Conservation (phyloP, 2,888 invertebrate genomes). For the Limnephilus rhombicus region DNA sequence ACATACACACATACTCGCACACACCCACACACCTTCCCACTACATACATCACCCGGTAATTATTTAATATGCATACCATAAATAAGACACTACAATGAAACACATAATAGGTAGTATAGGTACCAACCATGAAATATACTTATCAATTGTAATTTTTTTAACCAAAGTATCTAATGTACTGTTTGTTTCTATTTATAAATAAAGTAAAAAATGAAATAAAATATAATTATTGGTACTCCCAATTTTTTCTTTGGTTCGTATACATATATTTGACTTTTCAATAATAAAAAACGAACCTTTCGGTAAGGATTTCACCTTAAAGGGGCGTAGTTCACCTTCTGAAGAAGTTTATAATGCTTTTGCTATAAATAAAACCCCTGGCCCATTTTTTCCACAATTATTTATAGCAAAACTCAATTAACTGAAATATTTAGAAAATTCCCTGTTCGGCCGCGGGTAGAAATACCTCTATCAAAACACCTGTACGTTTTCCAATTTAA, state of each 20-base stretch:
- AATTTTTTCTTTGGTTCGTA: not conserved
- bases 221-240: not conserved
- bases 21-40: too few species aligned
- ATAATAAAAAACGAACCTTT: not conserved
- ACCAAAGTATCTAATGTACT: too few species aligned
- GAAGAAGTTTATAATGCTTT: not conserved
- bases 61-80: too few species aligned
- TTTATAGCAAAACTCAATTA: conserved; percentile 45
- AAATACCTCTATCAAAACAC: conserved; percentile 46
- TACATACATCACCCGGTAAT: too few species aligned
- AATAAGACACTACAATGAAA: too few species aligned
- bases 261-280: not conserved
- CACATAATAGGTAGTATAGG: too few species aligned
- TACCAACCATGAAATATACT: too few species aligned
- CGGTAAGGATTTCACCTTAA: not conserved
- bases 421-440: conserved; percentile 39
- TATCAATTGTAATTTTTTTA: too few species aligned
- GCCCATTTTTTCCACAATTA: conserved; percentile 16
- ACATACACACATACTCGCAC: too few species aligned
- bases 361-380: not conserved
- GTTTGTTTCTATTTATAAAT: too few species aligned
- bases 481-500: conserved; percentile 63
- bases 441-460: not conserved
- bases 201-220: too few species aligned
- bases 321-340: conserved; percentile 28